Base-by-base conservation (phyloP, 1,140 invertebrate species). In the Drosophila biarmipes region DNA sequence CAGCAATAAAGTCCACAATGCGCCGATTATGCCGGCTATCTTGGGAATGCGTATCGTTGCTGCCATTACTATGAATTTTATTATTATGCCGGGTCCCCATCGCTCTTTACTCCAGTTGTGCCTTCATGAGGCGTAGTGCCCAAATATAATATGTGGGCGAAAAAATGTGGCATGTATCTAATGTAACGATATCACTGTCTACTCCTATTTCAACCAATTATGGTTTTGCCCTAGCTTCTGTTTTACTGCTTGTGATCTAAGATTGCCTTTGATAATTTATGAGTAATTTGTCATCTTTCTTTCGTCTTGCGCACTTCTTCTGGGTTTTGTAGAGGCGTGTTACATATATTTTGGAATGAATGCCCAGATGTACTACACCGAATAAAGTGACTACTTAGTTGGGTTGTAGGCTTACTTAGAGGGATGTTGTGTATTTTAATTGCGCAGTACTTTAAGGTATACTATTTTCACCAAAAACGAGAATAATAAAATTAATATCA, bases 1-100 rank as follows among this genome's bases (percentile, higher is more conserved):
- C 64, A 85, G 76, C 62, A 80, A 86, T 69, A 78, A 78, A 82
- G 73, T 82, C 78, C 69, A 86, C 82, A 86, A 87, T 86, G 78
- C 71, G 62, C 69, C 75, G 86, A 90, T 90, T 90, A 90, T 90
- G 81, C 71, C 79, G 72, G 75, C 87, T 82, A 90, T 90, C 81
- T 82, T 86, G 87, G 68, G 71, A 86, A 63, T 58, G 54, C 53
- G 58, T 78, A 55, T 58, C 69, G 43, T 64, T 67, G 63, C 10
- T 69, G n/a, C 31, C 46, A 37, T 55, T 78, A 74, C 67, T 73
- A 48, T 74, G 66, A 64, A 56, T 78, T 66, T 71, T 77, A 52
- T 59, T 57, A 67, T 61, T 46, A 46, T 77, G 61, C 56, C 52
- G 40, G 37, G 31, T 66, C 52, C 68, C 40, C 37, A 46, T 55